These are phyloP conservation scores for Yponomeuta malinellus DNA, from an alignment of 2,888 invertebrate species.

Conservation along the genomic window DNA sequence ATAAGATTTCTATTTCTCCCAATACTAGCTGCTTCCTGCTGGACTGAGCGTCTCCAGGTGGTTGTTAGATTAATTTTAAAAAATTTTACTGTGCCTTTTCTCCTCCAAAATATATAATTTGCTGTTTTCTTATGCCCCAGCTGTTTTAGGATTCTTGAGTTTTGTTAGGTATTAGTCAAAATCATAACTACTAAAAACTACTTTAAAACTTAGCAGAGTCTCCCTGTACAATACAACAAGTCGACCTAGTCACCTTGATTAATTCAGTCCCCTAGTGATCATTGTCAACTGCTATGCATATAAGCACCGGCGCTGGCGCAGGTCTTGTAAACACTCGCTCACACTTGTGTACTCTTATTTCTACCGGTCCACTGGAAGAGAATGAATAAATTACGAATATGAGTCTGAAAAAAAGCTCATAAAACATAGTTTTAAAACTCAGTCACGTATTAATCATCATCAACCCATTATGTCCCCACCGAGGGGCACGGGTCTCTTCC, in stretches of 20 bases:
- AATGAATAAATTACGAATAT: not conserved
- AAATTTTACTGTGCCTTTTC: too few relatives aligned
- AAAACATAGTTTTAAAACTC: not conserved
- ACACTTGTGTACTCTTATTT: not conserved
- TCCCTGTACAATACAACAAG: constrained; percentile 6
- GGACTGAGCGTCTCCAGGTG: too few relatives aligned
- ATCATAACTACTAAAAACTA: not conserved
- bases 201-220: not conserved
- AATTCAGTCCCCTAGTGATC: constrained; percentile 21
- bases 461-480: too few relatives aligned
- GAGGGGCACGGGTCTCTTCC: too few relatives aligned
- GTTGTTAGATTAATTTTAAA: too few relatives aligned
- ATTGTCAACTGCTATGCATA: not conserved
- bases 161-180: too few relatives aligned
- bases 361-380: too few relatives aligned
- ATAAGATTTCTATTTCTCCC: too few relatives aligned
- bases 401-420: not conserved
- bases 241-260: constrained; percentile 27
- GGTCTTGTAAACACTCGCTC: not conserved
- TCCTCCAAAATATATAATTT: too few relatives aligned
- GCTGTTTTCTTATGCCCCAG: too few relatives aligned
- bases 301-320: not conserved
- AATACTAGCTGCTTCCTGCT: too few relatives aligned
- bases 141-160: too few relatives aligned
- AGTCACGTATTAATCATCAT: not conserved